These are phyloP conservation scores for Prosopocoilus inquinatus DNA, from an alignment of 2,888 invertebrate species.

Conservation along the genomic window DNA sequence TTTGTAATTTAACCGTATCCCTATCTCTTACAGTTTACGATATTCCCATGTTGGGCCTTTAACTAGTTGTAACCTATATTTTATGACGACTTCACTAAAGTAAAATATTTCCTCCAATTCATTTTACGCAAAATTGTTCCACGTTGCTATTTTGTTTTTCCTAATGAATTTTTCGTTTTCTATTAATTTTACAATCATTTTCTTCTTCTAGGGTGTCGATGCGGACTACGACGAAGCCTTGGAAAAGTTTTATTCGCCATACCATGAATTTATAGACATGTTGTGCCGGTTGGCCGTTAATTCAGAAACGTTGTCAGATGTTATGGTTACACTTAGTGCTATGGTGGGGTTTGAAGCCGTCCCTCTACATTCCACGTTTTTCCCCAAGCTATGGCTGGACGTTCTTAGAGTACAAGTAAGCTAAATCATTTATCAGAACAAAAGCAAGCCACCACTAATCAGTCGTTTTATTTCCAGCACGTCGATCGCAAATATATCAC, in stretches of 20 bases:
- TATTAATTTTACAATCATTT: background rate
- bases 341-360: conserved; percentile 90
- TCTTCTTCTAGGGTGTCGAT: conserved; percentile 66
- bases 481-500: conserved; percentile 79
- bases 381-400: conserved; percentile 91
- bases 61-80: no score
- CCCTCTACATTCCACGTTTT: conserved; percentile 82
- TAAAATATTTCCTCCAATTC: no score
- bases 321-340: conserved; percentile 81
- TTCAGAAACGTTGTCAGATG: conserved; percentile 82
- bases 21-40: no score
- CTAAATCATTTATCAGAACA: background rate
- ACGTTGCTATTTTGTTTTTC: no score
- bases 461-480: conserved; percentile 53
- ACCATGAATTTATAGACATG: conserved; percentile 86
- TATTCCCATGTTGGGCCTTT: no score
- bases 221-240: conserved; percentile 74
- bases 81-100: no score
- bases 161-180: no score
- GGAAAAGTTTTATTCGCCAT: conserved; percentile 78
- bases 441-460: background rate
- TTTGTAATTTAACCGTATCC: no score
- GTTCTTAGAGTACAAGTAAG: conserved; percentile 69
- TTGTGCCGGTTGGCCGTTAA: conserved; percentile 86
- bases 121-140: no score